These are phyloP conservation scores for Argyresthia albistria DNA, from an alignment of 2,888 invertebrate genomes.

Conservation along the genomic window DNA sequence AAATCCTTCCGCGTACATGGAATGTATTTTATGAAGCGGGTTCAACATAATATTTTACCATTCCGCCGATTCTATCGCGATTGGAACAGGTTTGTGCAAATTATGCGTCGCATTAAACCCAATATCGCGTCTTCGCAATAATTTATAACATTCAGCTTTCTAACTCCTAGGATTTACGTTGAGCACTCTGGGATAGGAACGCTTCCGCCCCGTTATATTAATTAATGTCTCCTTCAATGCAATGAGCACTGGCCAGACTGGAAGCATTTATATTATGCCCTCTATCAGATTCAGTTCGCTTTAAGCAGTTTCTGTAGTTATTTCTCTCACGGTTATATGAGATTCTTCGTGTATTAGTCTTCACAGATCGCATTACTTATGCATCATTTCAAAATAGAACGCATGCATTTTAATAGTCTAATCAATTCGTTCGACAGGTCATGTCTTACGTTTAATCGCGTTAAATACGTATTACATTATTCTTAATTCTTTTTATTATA, in stretches of 20 bases:
- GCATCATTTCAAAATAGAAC: not conserved
- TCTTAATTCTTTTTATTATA: not conserved
- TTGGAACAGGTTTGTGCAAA: slow-evolving; percentile 47
- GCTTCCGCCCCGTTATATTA: not conserved
- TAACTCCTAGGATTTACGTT: slow-evolving; percentile 30
- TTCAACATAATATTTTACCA: slow-evolving; percentile 14
- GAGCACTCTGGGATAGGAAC: not conserved
- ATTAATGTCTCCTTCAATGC: not conserved
- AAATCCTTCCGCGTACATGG: slow-evolving; percentile 13
- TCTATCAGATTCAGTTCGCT: too few relatives aligned
- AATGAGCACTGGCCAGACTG: not conserved
- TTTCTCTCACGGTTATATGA: not conserved
- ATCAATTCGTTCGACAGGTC: not conserved
- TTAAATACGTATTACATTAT: not conserved
- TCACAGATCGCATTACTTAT: not conserved
- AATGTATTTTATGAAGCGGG: slow-evolving; percentile 7
- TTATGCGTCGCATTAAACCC: slow-evolving; percentile 45
- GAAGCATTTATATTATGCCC: too few relatives aligned
- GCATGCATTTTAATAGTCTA: slow-evolving; percentile 1
- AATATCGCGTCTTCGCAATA: slow-evolving; percentile 39
- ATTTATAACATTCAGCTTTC: slow-evolving; percentile 51
- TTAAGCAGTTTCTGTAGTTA: too few relatives aligned
- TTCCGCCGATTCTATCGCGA: slow-evolving; percentile 18
- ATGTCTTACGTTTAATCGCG: slow-evolving; percentile 1
- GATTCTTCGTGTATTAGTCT: not conserved